Base-by-base conservation (phyloP, 2,888 invertebrate genomes). In the Drosophila aldrichi region DNA sequence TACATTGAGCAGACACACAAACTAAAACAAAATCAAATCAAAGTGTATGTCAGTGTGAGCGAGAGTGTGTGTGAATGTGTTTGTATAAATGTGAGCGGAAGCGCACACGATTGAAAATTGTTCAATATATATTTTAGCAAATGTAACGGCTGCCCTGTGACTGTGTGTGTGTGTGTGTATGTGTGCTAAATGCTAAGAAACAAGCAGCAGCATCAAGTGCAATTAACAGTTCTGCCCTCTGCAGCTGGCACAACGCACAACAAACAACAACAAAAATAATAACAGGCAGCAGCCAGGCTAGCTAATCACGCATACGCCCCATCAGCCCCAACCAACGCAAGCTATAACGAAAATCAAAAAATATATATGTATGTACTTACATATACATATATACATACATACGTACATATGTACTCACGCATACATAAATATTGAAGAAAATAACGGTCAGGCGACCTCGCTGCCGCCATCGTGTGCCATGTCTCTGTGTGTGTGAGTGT, bases 241-340 rank as follows among this genome's bases (percentile, higher is more conserved):
- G 77, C 77, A 80, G 72, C 65, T 68, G 67, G 68, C 61, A 70
- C 70, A 68, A 43, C 58, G 44, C 46, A 57, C 57, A 44, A 56
- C 44, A 38, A 64, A 49, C 43, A 68, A 51, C 25, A 71, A 48
- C 49, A 69, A 56, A 40, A 70, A 29, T 48, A 72, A 52, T 5
- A 48, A 22, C 14, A 56, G 29, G 8, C 36, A 60, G 54, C 52
- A 70, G 58, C 44, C 55, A 60, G 41, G 32, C 57, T 61, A 55
- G 62, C 41, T 70, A 74, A 85, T 85, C 77, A 84, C 79, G 77
- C 79, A 77, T 82, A 88, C 85, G 79, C 88, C 82, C 85, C 77
- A 70, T 66, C 66, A 56, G 67, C 62, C 70, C 69, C 63, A 63
- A 49, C 40, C 34, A 64, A 66, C 34, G 58, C 25, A 14, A 36